Evolutionary conservation across 2,113 vertebrate genomes (phyloP).

Genomic region (Pseudorhombus dupliciocellatus): DNA sequence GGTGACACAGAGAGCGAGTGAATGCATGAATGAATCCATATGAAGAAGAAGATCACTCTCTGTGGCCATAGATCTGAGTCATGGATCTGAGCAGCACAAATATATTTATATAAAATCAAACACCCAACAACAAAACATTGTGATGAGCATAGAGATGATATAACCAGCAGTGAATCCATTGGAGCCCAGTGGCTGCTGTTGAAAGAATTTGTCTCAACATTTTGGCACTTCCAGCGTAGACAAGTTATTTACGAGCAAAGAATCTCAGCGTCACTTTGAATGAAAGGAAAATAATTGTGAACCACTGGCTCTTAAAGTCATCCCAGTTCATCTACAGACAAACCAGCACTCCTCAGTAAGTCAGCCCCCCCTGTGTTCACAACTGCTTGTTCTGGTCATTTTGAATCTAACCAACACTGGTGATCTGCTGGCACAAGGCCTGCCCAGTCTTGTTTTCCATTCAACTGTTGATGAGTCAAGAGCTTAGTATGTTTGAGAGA

Average conservation of each 20-base stretch:
- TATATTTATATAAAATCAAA: too few relatives aligned
- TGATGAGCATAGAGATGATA: background rate
- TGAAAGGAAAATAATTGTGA: too few relatives aligned
- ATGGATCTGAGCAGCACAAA: conserved; percentile 18
- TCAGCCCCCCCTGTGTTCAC: background rate
- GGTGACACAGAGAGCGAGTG: background rate
- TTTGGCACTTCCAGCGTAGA: too few relatives aligned
- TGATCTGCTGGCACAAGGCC: conserved; percentile 1
- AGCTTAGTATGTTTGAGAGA: conserved; percentile 10
- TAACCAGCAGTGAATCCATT: too few relatives aligned
- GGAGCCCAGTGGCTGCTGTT: too few relatives aligned
- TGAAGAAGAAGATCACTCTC: conserved; percentile 18
- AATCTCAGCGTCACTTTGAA: too few relatives aligned
- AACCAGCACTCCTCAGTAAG: background rate
- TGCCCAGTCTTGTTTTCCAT: conserved; percentile 48
- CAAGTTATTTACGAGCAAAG: too few relatives aligned
- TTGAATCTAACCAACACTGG: background rate
- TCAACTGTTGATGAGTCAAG: conserved; percentile 49
- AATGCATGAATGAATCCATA: conserved; percentile 4
- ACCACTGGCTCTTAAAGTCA: too few relatives aligned
- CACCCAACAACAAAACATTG: conserved; percentile 32
- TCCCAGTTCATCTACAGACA: background rate
- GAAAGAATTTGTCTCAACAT: too few relatives aligned
- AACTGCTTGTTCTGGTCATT: background rate
- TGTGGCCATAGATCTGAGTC: conserved; percentile 42